Evolutionary conservation across 2,113 vertebrate species (phyloP), one percentile per base, ranked within the genome.

Genomic region (Cranoglanis bouderius): DNA sequence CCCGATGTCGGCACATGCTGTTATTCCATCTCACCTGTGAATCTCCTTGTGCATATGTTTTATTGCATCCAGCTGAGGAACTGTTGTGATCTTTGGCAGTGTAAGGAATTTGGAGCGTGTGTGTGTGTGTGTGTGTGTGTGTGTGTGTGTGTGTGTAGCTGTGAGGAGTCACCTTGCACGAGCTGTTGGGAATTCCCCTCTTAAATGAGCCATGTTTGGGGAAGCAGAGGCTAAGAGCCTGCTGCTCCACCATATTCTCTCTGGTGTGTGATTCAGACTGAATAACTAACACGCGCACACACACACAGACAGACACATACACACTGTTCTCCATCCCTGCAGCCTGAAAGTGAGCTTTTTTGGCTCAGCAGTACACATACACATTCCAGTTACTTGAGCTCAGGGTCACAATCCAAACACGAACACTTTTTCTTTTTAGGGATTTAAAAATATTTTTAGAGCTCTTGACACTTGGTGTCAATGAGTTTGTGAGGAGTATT

Each of bases 111-210:
- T 67, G 19, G 43, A 26, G 53, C 9, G 55, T 21, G 70, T 75
- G 84, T 53, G 85, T 18, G 55, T 21, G 70, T 75, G 84, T 53
- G 85, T 59, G 67, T 57, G 70, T 75, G 53, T 61, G 63, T 53
- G 85, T 86, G 67, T 26, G 49, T 57, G 80, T 74, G 53, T 59
- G 81, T 19, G 82, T 43, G 35, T 75, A 87, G 88, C 88, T 89
- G 85, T 74, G 53, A 81, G 87, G 75, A 87, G 81, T 90, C 85
- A 91, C 90, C 90, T 85, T 81, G 81, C 74, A 85, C 26, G 26
- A 61, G 84, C 82, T 85, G 84, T 26, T 87, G 90, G 90, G 90
- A 91, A 91, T 89, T 88, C 90, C 90, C 90, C 87, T 84, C 77
- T 85, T 89, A 89, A 88, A 90, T 88, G 84, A 81, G 84, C 88